Conservation (phyloP, 2,797 vertebrate species). For the Benthosema pterotum region DNA sequence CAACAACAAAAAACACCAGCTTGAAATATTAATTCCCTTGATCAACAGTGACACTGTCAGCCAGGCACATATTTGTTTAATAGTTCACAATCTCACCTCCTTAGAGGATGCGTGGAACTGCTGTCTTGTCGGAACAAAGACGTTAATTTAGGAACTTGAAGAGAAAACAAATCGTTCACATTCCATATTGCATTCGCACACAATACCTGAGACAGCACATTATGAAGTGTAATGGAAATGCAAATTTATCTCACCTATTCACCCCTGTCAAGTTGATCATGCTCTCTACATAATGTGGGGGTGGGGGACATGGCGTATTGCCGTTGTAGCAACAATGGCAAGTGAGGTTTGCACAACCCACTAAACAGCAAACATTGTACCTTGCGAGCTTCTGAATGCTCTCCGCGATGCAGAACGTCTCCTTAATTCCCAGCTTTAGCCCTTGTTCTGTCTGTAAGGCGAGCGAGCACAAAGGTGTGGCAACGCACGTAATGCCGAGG, state of each 20-base stretch:
- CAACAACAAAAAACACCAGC: not conserved
- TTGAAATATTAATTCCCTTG: slow-evolving; percentile 40
- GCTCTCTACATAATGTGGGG: slow-evolving; percentile 45
- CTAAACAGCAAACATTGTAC: slow-evolving; percentile 52
- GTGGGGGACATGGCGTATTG: slow-evolving; percentile 30
- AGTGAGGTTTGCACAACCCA: slow-evolving; percentile 46
- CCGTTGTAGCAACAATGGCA: slow-evolving; percentile 33
- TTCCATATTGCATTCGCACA: slow-evolving; percentile 29
- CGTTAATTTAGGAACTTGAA: slow-evolving; percentile 19
- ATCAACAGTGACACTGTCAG: slow-evolving; percentile 21
- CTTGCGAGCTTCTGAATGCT: slow-evolving; percentile 46
- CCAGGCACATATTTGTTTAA: slow-evolving; percentile 24
- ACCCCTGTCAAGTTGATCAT: slow-evolving; percentile 68
- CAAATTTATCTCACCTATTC: slow-evolving; percentile 69
- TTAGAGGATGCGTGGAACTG: slow-evolving; percentile 3
- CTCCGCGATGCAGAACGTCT: slow-evolving; percentile 27
- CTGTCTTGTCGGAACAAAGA: slow-evolving; percentile 12
- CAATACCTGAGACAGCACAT: slow-evolving; percentile 32
- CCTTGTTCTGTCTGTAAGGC: slow-evolving; percentile 3
- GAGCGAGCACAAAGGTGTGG: slow-evolving; percentile 17
- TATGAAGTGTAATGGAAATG: slow-evolving; percentile 61
- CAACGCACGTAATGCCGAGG: slow-evolving; percentile 10
- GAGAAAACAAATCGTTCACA: slow-evolving; percentile 42
- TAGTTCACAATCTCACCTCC: slow-evolving; percentile 30
- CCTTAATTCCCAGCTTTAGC: slow-evolving; percentile 26